Evolutionary conservation across 2,113 vertebrate species (phyloP).

Genomic region (Myxocyprinus asiaticus): DNA sequence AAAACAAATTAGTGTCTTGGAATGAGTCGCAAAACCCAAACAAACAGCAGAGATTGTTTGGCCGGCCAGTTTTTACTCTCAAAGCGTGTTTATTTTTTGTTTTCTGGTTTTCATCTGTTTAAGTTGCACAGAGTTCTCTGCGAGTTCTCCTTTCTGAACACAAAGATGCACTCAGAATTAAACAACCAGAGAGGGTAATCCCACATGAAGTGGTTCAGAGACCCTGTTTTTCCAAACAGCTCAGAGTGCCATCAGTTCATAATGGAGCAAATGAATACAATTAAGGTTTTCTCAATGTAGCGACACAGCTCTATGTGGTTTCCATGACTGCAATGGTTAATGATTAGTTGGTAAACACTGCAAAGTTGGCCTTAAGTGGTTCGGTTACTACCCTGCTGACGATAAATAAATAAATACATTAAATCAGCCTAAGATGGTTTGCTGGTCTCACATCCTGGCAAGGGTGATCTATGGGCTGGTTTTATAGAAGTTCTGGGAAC

Average conservation of each 20-base stretch:
- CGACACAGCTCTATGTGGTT: constrained; percentile 64
- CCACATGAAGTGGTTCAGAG: constrained; percentile 21
- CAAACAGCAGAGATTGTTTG: constrained; percentile 62
- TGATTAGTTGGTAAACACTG: constrained; percentile 76
- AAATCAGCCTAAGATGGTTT: no score
- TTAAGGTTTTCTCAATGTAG: constrained; percentile 72
- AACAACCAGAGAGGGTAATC: constrained; percentile 40
- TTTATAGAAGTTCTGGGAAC: no score
- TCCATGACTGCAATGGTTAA: constrained; percentile 77
- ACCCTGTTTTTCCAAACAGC: constrained; percentile 4
- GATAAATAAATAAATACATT: no score
- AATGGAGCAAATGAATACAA: constrained; percentile 57
- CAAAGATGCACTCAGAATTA: constrained; percentile 49
- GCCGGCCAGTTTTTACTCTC: constrained; percentile 30
- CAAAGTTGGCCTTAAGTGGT: no score
- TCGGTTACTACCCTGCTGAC: no score
- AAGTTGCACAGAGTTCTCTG: constrained; percentile 69
- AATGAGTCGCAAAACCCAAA: constrained; percentile 66
- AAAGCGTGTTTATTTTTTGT: constrained; percentile 16
- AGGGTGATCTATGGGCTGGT: no score
- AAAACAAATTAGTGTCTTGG: constrained; percentile 73
- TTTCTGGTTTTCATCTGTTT: constrained; percentile 54
- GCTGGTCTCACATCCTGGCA: no score
- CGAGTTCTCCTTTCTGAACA: constrained; percentile 67
- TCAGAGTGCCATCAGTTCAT: constrained; percentile 55